These are phyloP conservation scores for Venusia cambrica DNA, from an alignment of 2,888 invertebrate genomes.

Conservation along the genomic window DNA sequence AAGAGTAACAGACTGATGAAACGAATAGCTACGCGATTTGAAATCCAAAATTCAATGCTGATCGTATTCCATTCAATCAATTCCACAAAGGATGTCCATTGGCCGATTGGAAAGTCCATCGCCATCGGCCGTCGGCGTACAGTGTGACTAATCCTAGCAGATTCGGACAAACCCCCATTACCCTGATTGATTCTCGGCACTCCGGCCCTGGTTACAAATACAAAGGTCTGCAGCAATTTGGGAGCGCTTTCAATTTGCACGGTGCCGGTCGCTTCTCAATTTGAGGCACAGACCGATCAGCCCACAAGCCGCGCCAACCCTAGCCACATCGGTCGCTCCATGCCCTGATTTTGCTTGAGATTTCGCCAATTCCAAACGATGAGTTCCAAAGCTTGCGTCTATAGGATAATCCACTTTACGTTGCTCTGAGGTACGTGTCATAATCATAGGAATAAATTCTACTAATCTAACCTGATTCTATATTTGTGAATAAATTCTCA, in stretches of 20 bases:
- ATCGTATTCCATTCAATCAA: conserved; percentile 49
- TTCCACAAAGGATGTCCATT: conserved; percentile 47
- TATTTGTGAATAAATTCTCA: too few relatives aligned
- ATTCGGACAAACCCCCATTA: conserved; percentile 72
- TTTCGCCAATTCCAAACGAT: conserved; percentile 14
- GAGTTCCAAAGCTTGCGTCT: conserved; percentile 9
- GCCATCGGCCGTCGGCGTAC: conserved; percentile 41
- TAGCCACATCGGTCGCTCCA: conserved; percentile 22
- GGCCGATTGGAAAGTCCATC: conserved; percentile 50
- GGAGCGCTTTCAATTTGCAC: conserved; percentile 73
- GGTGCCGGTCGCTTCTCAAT: conserved; percentile 62
- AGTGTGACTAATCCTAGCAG: conserved; percentile 65
- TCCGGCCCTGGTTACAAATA: conserved; percentile 65
- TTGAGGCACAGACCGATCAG: conserved; percentile 51
- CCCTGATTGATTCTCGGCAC: conserved; percentile 72
- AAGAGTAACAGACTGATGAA: background rate
- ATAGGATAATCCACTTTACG: conserved; percentile 3
- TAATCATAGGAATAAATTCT: too few relatives aligned
- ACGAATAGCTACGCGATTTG: conserved; percentile 1
- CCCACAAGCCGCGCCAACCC: conserved; percentile 29
- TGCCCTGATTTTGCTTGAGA: conserved; percentile 24
- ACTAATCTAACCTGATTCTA: too few relatives aligned
- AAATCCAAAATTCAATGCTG: conserved; percentile 18
- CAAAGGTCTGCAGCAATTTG: conserved; percentile 71
- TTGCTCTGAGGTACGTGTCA: too few relatives aligned